Evolutionary conservation across 2,113 vertebrate species (phyloP).

Genomic region (Calyptommatus sinebrachiatus): DNA sequence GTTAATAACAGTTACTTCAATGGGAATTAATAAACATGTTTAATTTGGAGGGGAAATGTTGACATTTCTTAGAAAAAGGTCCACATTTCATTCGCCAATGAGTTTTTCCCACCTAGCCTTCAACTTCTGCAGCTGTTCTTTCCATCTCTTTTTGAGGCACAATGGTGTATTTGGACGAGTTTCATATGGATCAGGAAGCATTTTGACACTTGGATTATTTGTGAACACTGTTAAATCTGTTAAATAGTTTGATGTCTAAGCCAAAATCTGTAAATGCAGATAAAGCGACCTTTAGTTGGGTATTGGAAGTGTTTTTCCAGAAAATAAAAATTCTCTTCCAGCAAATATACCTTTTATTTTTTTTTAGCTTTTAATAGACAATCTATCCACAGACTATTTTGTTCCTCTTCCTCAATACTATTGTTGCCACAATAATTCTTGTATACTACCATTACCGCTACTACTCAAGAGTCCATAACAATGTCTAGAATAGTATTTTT

Average conservation of each 20-base stretch:
- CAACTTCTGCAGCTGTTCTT: constrained; percentile 18
- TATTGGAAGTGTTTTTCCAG: neutral
- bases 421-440: no score
- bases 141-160: constrained; percentile 37
- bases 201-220: constrained; percentile 9
- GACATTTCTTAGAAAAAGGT: neutral
- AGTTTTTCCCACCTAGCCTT: constrained; percentile 34
- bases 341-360: neutral
- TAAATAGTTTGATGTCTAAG: neutral
- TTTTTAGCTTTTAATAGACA: neutral
- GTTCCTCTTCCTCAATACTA: neutral
- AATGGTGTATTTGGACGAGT: neutral
- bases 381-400: neutral
- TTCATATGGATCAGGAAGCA: neutral
- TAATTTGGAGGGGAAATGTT: neutral
- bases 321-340: neutral
- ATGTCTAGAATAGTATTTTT: neutral
- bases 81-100: constrained; percentile 12
- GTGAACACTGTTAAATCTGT: neutral
- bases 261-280: constrained; percentile 8
- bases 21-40: neutral
- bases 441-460: neutral
- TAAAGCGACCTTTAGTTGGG: neutral
- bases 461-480: neutral
- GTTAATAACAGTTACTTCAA: neutral